A percentile compares a stretch with the other conserved stretches of the same genome.
Conservation (phyloP, 2,797 vertebrate genomes). For the Muscicapa striata region DNA sequence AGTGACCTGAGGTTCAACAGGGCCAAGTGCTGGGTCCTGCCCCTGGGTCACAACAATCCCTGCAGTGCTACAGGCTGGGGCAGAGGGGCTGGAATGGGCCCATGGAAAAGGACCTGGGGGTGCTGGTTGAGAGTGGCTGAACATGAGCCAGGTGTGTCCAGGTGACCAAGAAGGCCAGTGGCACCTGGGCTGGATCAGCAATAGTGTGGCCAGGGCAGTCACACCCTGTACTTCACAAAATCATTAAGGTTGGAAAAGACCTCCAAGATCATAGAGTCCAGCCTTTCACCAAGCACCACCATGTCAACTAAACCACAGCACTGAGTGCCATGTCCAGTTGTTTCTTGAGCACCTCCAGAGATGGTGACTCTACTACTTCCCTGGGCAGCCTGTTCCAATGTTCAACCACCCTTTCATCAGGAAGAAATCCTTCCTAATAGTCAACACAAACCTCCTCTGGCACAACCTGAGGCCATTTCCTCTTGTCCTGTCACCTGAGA, state of each 20-base stretch:
- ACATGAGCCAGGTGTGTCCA: not conserved
- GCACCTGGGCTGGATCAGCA: not conserved
- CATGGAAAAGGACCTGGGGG: not conserved
- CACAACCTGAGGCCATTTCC: not conserved
- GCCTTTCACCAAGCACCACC: fast-evolving
- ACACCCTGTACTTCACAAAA: not conserved
- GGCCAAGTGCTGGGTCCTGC: not conserved
- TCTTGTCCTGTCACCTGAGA: not conserved
- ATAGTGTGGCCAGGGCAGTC: not conserved
- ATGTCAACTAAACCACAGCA: not conserved
- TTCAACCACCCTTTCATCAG: not conserved
- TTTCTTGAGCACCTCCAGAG: not conserved
- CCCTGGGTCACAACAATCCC: not conserved
- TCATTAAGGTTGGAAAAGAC: not conserved
- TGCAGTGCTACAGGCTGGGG: not conserved
- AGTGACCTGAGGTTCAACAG: fast-evolving
- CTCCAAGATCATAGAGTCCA: not conserved
- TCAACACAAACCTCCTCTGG: not conserved
- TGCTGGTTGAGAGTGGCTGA: not conserved
- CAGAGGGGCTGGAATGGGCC: not conserved
- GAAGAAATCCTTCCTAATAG: not conserved
- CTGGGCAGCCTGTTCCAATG: not conserved
- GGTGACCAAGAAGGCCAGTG: not conserved
- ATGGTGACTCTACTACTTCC: not conserved
- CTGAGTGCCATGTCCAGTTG: not conserved